phyloP scores from a whole-genome alignment of 2,888 invertebrate species.

The Oligia strigilis region DNA sequence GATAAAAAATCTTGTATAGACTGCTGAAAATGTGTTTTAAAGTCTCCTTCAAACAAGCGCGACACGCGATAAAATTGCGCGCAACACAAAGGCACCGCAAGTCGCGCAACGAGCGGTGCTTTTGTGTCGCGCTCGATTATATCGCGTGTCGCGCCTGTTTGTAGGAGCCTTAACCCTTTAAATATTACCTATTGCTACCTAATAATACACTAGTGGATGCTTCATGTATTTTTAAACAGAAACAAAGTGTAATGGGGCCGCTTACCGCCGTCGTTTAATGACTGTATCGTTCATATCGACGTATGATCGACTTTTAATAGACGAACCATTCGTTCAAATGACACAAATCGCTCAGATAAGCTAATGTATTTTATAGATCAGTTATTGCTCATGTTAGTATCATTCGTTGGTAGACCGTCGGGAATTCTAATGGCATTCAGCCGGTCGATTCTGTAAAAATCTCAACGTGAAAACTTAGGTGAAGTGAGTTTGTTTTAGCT shows the following conservation, averaged over 20 bases:
- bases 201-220: not conserved
- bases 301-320: conserved; percentile 34
- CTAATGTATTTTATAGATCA: not conserved
- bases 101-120: too few relatives aligned
- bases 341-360: conserved; percentile 5
- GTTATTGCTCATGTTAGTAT: conserved; percentile 6
- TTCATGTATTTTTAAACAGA: conserved; percentile 3
- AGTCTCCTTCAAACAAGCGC: too few relatives aligned
- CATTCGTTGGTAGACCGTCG: not conserved
- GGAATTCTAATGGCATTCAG: not conserved
- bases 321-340: conserved; percentile 2
- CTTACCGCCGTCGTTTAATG: not conserved
- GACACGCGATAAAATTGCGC: too few relatives aligned
- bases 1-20: too few relatives aligned
- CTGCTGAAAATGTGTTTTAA: too few relatives aligned
- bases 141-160: too few relatives aligned
- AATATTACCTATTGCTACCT: not conserved
- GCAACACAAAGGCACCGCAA: too few relatives aligned
- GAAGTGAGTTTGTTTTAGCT: too few relatives aligned
- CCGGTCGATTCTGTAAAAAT: too few relatives aligned
- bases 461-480: too few relatives aligned
- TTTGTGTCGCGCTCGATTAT: too few relatives aligned
- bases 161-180: too few relatives aligned
- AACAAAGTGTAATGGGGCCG: not conserved
- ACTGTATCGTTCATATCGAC: not conserved